Conservation (phyloP, 92 coral and sea anemone species). For the Porites evermanni region DNA sequence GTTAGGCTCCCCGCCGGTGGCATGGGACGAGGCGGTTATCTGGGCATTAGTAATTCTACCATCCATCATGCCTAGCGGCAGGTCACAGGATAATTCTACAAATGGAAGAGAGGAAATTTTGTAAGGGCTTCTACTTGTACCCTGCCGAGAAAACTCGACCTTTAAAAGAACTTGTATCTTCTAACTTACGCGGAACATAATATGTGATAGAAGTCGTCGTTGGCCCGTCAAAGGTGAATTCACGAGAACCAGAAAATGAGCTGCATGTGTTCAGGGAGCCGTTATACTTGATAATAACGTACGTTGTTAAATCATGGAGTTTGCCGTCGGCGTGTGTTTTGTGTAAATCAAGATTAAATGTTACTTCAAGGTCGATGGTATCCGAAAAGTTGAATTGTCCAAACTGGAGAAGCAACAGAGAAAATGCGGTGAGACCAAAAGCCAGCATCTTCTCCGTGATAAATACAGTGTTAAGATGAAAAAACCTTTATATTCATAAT, state of each 20-base stretch:
- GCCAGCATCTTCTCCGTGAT: no score
- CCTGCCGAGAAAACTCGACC: no score
- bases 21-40: constrained; percentile 72
- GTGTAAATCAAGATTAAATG: constrained; percentile 3
- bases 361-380: constrained; percentile 35
- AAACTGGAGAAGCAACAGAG: constrained; percentile 42
- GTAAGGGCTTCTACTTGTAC: no score
- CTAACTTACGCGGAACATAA: constrained; percentile 35
- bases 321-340: constrained; percentile 48
- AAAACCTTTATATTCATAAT: no score
- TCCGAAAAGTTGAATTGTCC: constrained; percentile 43
- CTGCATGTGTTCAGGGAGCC: constrained; percentile 55
- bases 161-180: no score
- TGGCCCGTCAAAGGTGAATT: constrained; percentile 28
- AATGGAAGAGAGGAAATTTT: no score
- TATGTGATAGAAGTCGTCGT: constrained; percentile 31
- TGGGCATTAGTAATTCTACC: constrained; percentile 37
- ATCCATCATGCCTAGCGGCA: constrained; percentile 54
- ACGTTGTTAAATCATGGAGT: constrained; percentile 41
- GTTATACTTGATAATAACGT: constrained; percentile 54
- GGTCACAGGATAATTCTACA: constrained; percentile 54
- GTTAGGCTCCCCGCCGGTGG: constrained; percentile 44
- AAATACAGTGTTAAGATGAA: no score
- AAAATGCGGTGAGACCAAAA: no score
- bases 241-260: constrained; percentile 59